Evolutionary conservation across 2,797 vertebrate species (phyloP), one percentile per base, ranked within the genome.

Genomic region (Saxicola maurus): DNA sequence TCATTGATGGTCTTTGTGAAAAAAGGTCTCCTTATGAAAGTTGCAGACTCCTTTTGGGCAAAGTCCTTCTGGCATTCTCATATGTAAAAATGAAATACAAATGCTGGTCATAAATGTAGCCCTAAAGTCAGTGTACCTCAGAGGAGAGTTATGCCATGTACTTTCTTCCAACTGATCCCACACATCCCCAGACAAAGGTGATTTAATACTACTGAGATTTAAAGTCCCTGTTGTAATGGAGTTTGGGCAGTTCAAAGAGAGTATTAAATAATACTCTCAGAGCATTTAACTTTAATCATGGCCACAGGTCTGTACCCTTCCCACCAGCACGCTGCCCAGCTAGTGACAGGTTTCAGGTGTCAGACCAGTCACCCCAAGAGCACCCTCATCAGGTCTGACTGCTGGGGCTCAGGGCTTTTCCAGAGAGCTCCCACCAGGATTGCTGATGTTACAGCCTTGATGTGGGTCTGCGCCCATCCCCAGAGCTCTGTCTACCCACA

Each of bases 351-450:
- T 31, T 55, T 23, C 17, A 33, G 9, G 17, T 45, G n/a, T 46
- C 37, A 51, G 43, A 3, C 6, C 9, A 16, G 12, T 4, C 3
- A 10, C 3, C 4, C 16, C 1, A 1, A 60, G 6, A 25, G 3
- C 17, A 67, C 4, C 25, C 23, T 37, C 40, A 30, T 17, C 25
- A 51, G 17, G 19, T 19, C 28, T 51, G 67, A 27, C 25, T 75
- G 10, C 28, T 61, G 37, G 14, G 18, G 18, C 31, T 77, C 65
- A 49, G 18, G 38, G 28, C 14, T 33, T 45, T 37, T 20, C 13
- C 33, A 71, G 40, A 52, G 28, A 4, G 5, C 4, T 78, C n/a
- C 28, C 1, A 1, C 9, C 35, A n/a, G 11, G 6, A 4, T 4
- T n/a, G 51, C 27, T 64, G 38, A 40, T 1, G 1, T 40, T 20